phyloP scores from a whole-genome alignment of 1,140 invertebrate species.

The Halictus rubicundus region DNA sequence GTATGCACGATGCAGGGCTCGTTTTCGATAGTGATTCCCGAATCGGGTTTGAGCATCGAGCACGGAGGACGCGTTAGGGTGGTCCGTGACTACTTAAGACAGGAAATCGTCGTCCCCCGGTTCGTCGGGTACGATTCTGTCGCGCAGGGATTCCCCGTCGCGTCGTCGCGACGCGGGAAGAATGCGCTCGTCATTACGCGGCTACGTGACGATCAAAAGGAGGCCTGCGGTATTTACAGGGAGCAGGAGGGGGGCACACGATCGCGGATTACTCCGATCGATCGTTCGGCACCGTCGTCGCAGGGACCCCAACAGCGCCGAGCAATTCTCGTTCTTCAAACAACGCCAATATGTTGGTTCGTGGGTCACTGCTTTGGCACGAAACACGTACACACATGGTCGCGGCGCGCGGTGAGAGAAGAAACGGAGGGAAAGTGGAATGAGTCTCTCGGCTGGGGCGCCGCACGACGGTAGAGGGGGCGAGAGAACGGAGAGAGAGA shows the following conservation, averaged over 20 bases:
- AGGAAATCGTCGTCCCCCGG: conserved; percentile 32
- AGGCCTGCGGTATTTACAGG: conserved; percentile 50
- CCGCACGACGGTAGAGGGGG: neutral
- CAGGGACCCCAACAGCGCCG: conserved; percentile 59
- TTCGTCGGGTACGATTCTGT: conserved; percentile 26
- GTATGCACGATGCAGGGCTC: no score
- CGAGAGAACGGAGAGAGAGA: neutral
- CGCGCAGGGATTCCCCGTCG: neutral
- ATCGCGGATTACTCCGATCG: conserved; percentile 50
- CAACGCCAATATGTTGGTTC: conserved; percentile 75
- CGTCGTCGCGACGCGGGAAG: conserved; percentile 17
- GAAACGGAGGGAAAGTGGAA: conserved; percentile 33
- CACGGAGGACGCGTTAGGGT: no score
- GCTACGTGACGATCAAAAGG: conserved; percentile 55
- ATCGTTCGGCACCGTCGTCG: conserved; percentile 48
- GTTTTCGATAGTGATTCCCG: no score
- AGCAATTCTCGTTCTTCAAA: conserved; percentile 74
- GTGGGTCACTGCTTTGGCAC: conserved; percentile 72
- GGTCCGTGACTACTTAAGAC: no score
- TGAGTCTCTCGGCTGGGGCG: neutral
- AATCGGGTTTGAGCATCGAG: no score
- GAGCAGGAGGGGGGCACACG: conserved; percentile 22
- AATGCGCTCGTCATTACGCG: conserved; percentile 54
- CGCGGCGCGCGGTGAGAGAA: conserved; percentile 18
- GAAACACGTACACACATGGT: conserved; percentile 62